Evolutionary conservation across 2,113 vertebrate species (phyloP).

Genomic region (Petrocephalus microphthalmus): DNA sequence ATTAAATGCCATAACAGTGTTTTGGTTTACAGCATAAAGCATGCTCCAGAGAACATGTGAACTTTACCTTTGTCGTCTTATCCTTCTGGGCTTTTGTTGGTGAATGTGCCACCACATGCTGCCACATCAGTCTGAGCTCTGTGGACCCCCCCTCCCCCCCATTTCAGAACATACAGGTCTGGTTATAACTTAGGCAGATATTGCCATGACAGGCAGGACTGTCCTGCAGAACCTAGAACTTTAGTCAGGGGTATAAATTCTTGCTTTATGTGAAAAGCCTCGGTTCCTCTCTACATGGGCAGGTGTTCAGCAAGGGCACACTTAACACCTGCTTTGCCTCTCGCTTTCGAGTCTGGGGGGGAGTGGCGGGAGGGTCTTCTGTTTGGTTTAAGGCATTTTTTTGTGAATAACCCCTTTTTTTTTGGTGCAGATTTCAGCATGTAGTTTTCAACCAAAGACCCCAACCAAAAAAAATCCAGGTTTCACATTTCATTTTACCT

Average conservation of each 20-base stretch:
- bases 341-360: background rate
- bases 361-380: background rate
- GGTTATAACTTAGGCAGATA: background rate
- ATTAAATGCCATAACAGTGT: constrained; percentile 28
- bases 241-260: background rate
- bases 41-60: constrained; percentile 1
- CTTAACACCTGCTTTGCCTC: background rate
- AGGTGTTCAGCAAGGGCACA: background rate
- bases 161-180: background rate
- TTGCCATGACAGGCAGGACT: background rate
- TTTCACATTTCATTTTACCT: background rate
- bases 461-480: constrained; percentile 5
- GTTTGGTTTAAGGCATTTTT: background rate
- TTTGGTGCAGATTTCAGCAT: background rate
- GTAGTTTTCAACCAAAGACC: constrained; percentile 18
- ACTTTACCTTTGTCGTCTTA: background rate
- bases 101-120: background rate
- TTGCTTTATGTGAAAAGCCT: background rate
- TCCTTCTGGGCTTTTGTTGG: background rate
- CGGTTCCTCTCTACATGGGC: background rate
- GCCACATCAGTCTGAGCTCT: background rate
- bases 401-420: background rate
- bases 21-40: constrained; percentile 38
- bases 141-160: background rate
- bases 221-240: background rate